Evolutionary conservation across 1,140 invertebrate genomes (phyloP), one percentile per base, ranked within the genome.

Genomic region (Cyphomyrmex costatus): DNA sequence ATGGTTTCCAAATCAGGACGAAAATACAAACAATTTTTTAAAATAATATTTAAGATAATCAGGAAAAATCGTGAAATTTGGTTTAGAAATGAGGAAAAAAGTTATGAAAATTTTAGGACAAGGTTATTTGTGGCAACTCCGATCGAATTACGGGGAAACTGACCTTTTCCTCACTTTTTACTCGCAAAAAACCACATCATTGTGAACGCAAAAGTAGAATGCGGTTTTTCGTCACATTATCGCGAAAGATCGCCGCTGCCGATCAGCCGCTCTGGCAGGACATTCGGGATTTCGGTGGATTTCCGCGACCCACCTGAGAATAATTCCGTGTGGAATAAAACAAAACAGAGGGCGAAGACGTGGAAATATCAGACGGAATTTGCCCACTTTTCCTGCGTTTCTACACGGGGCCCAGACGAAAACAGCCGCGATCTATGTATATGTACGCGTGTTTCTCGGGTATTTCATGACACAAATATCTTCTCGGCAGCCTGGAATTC

Each of bases 381-480:
- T 42, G 33, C 49, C 49, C 51, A 56, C 79, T 90, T 90, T 90
- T 90, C 86, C 80, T 63, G 2, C 76, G 80, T 90, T 80, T 88
- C 85, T 86, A 85, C 65, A 58, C 65, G 79, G 56, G 63, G 74
- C 24, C 56, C 60, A 80, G 89, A 90, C 89, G 89, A 90, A 90
- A 88, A 90, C 87, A 84, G 88, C 90, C 85, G 70, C 85, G 61
- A 42, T 65, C 77, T 49, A 46, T 6, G 61, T 49, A 46, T 6
- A 46, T 53, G 76, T 51, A 49, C 8, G 36, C 77, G 71, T 63
- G 86, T 90, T 88, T 89, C 84, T 73, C 86, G 82, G 80, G 85
- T 91, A 91, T 91, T 92, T 90, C 92, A 91, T 92, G 92, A 92
- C 91, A 92, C 91, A 92, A 92, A 92, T 92, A 92, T 93, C 91